phyloP scores from a whole-genome alignment of 2,797 vertebrate species.

The Tachyglossus aculeatus region DNA sequence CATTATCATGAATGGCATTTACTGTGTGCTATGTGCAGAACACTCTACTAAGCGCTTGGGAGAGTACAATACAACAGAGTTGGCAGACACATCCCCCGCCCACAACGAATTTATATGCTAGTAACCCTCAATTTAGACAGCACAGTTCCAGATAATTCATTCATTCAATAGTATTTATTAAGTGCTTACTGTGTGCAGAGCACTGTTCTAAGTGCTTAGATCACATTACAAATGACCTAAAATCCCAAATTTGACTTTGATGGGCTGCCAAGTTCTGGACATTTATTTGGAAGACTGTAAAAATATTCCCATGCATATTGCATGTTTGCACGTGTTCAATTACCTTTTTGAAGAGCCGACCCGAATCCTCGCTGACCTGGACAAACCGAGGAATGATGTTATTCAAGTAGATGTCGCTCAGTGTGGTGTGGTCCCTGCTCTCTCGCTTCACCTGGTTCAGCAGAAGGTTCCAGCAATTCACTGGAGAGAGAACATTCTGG shows the following conservation, averaged over 20 bases:
- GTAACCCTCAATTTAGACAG: too few relatives aligned
- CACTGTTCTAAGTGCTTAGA: too few relatives aligned
- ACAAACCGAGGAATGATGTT: conserved; percentile 98
- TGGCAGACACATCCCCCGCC: conserved; percentile 33
- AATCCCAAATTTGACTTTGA: too few relatives aligned
- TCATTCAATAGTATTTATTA: too few relatives aligned
- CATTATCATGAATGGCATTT: too few relatives aligned
- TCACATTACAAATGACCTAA: too few relatives aligned
- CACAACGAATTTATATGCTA: conserved; percentile 55
- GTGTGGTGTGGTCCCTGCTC: conserved; percentile 94
- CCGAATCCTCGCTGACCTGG: conserved; percentile 97
- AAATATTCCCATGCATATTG: not conserved
- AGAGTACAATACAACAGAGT: conserved; percentile 26
- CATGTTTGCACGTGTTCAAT: not conserved
- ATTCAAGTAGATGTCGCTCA: conserved; percentile 99
- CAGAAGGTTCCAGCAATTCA: conserved; percentile 97
- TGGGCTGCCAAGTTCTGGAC: too few relatives aligned
- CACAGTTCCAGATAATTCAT: conserved; percentile 52
- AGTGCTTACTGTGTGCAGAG: too few relatives aligned
- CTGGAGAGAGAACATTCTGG: conserved; percentile 90
- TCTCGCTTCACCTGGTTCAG: conserved; percentile 96
- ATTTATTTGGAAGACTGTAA: conserved; percentile 5
- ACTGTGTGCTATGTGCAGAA: too few relatives aligned
- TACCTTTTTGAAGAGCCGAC: conserved; percentile 93
- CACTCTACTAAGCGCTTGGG: too few relatives aligned